phyloP scores from a whole-genome alignment of 2,888 invertebrate genomes.

The Fragum whitleyi region DNA sequence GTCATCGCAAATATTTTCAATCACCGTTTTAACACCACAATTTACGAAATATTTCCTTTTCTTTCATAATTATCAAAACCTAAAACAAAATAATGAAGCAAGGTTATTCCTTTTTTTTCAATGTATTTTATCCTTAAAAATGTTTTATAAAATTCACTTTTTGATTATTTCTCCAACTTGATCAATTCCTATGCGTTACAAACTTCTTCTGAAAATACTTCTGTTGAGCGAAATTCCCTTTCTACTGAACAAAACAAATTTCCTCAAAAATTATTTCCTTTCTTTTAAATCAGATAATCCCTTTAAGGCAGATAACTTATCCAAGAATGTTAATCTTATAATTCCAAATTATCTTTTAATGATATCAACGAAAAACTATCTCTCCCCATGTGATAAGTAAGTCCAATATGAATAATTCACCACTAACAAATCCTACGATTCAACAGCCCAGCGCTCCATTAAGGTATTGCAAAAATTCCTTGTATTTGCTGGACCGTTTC shows the following conservation, averaged over 20 bases:
- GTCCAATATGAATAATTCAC: not conserved
- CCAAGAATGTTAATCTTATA: not conserved
- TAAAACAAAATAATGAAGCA: not conserved
- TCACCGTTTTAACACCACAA: not conserved
- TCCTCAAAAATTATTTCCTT: not conserved
- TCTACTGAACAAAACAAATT: too few relatives aligned
- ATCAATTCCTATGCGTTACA: too few relatives aligned
- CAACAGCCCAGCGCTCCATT: not conserved
- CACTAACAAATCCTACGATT: not conserved
- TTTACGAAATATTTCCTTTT: not conserved
- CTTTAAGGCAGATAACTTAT: not conserved
- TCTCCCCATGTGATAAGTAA: not conserved
- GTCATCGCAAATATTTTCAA: constrained; percentile 19
- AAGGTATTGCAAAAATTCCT: constrained; percentile 23
- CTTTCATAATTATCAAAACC: not conserved
- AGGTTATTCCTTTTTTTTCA: not conserved
- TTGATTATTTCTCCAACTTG: too few relatives aligned
- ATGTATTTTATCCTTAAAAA: not conserved
- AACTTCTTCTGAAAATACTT: too few relatives aligned
- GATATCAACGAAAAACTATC: not conserved
- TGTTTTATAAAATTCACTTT: too few relatives aligned
- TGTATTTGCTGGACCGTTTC: not conserved
- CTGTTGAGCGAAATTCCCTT: too few relatives aligned
- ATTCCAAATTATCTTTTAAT: not conserved
- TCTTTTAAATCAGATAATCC: not conserved